A percentile compares a stretch with the other conserved stretches of the same genome.
Evolutionary conservation across 2,113 vertebrate genomes (phyloP).

Genomic region (Ciconia maguari): DNA sequence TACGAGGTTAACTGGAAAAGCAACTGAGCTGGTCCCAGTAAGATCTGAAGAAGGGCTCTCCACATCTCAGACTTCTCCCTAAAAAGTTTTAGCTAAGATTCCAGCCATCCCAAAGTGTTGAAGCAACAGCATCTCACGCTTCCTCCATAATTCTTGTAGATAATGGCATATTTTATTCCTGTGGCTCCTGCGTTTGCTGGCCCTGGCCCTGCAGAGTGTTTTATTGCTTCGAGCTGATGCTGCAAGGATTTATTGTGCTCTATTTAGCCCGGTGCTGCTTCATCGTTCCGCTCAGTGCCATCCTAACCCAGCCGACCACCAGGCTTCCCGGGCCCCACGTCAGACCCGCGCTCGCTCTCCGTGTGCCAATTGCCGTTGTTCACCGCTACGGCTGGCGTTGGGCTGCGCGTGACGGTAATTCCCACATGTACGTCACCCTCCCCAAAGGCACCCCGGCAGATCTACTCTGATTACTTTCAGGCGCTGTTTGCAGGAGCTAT

Average conservation of each 20-base stretch:
- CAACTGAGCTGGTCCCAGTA: not conserved
- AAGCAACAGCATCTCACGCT: not conserved
- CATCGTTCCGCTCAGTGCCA: not conserved
- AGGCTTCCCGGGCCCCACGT: not conserved
- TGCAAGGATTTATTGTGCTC: not conserved
- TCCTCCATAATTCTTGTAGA: not conserved
- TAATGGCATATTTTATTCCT: not conserved
- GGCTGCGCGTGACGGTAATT: not conserved
- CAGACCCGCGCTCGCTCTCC: not conserved
- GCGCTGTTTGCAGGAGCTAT: not conserved
- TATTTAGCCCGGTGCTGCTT: not conserved
- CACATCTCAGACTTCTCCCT: not conserved
- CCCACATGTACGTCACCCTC: not conserved
- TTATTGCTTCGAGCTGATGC: not conserved
- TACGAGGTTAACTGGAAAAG: not conserved
- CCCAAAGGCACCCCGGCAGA: not conserved
- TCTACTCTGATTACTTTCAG: not conserved
- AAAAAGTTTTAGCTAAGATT: not conserved
- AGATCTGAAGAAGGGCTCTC: not conserved
- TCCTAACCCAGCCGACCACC: not conserved
- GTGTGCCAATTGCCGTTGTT: not conserved
- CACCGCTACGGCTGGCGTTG: not conserved
- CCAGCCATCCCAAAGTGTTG: not conserved
- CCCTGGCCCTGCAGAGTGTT: not conserved
- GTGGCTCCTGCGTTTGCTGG: not conserved